Evolutionary conservation across 2,113 vertebrate genomes (phyloP).

Genomic region (Hemiscyllium ocellatum): DNA sequence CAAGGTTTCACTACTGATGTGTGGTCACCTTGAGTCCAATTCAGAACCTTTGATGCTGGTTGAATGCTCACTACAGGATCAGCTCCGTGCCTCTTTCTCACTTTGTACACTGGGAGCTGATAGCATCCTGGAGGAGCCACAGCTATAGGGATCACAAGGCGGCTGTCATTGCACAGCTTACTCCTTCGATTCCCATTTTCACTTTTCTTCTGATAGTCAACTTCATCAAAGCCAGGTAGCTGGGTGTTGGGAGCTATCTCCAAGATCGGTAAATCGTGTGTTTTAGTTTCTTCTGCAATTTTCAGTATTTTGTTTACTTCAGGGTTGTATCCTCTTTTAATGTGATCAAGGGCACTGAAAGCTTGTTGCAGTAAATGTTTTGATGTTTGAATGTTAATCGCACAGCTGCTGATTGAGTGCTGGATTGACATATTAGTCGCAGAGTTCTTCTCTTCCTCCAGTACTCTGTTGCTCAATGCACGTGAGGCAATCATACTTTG

Average conservation of each 20-base stretch:
- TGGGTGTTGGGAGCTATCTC: background rate
- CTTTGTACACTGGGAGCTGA: conserved; percentile 40
- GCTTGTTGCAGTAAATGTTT: conserved; percentile 23
- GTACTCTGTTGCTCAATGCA: background rate
- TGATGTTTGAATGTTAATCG: conserved; percentile 29
- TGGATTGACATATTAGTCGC: background rate
- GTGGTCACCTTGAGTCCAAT: conserved; percentile 35
- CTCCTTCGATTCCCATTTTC: background rate
- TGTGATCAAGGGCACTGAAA: conserved; percentile 7
- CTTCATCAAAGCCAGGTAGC: conserved; percentile 8
- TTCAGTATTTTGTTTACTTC: background rate
- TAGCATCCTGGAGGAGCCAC: conserved; percentile 52
- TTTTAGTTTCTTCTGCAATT: background rate
- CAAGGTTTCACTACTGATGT: background rate
- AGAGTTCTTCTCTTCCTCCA: background rate
- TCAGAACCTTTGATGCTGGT: conserved; percentile 5
- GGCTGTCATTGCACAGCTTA: background rate
- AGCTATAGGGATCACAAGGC: conserved; percentile 30
- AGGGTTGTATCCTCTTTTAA: background rate
- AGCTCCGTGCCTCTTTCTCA: background rate
- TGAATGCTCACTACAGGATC: background rate
- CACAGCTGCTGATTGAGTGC: conserved; percentile 5
- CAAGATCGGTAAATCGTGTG: background rate
- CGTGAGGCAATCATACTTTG: background rate
- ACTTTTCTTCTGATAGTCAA: background rate